Percentiles rank a stretch among this genome's conserved stretches.
phyloP scores from a whole-genome alignment of 2,888 invertebrate genomes.

The Drosophila sordidula region DNA sequence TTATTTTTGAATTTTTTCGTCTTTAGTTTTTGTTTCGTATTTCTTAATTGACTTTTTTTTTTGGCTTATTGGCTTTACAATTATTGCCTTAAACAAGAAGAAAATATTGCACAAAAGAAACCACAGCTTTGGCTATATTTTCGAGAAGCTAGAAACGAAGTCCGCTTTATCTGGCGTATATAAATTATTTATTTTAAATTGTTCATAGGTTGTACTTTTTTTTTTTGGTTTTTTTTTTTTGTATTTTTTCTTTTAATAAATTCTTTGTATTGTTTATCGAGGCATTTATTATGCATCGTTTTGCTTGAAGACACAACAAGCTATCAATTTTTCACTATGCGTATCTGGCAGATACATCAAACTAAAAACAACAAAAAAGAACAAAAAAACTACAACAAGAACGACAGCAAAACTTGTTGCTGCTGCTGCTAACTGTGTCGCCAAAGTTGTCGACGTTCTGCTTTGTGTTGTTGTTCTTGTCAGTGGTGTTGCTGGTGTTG shows the following conservation, averaged over 20 bases:
- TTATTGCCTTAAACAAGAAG: no score
- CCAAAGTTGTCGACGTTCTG: constrained; percentile 60
- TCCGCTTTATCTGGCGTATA: constrained; percentile 1
- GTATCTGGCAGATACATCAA: constrained; percentile 77
- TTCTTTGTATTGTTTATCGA: constrained; percentile 68
- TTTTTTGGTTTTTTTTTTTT: constrained; percentile 24
- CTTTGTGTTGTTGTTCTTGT: constrained; percentile 24
- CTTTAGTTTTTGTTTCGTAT: constrained; percentile 8
- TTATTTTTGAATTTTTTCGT: constrained; percentile 34
- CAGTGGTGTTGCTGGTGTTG: constrained; percentile 37
- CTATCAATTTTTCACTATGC: constrained; percentile 73
- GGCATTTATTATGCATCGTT: constrained; percentile 76
- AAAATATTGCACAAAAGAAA: not conserved
- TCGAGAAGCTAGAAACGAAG: no score
- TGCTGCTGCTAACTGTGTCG: constrained; percentile 69
- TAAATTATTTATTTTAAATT: constrained; percentile 3
- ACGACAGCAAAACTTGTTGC: constrained; percentile 61
- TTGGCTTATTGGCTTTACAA: no score
- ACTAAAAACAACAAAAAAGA: constrained; percentile 38
- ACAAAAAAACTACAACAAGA: constrained; percentile 5
- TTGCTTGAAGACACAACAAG: constrained; percentile 63
- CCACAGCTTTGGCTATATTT: no score
- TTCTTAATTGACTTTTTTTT: not conserved
- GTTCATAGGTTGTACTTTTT: constrained; percentile 29
- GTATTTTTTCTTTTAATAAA: constrained; percentile 41